Evolutionary conservation across 2,888 invertebrate genomes (phyloP), one percentile per base, ranked within the genome.

Genomic region (Halictus quadricinctus): DNA sequence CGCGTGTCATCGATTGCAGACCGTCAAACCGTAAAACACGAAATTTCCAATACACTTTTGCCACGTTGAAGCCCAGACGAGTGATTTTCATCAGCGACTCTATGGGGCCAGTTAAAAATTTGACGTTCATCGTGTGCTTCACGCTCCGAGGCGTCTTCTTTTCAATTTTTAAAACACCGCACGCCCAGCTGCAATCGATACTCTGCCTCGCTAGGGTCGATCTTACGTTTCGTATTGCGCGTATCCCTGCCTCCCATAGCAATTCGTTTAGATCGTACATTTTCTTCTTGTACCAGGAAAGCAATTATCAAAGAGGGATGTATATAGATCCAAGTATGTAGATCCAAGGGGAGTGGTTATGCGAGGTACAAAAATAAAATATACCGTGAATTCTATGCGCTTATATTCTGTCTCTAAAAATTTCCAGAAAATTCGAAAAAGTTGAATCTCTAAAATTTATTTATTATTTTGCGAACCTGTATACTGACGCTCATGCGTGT

Each of bases 51-150:
- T 64, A 64, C 60, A 46, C 29, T 25, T 41, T 13, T 43, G 18
- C 25, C 75, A n/a, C 58, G 58, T 5, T 18, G n/a, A 54, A 43
- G 15, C 25, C n/a, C 25, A 60, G 41, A 75, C 41, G 60, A 73
- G 29, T 36, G 64, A 66, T 36, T 66, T 66, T 36, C 29, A 66
- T 66, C 29, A 29, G 15, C 64, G 29, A 36, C 29, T 66, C 29
- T 36, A 29, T 29, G 64, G 64, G 18, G 36, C 18, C 36, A 66
- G 64, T 66, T 66, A 66, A 66, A 66, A 66, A 60, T 60, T 60
- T 25, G 60, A 60, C 60, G 60, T 60, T 60, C 60, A 60, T 25
- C 60, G 21, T 54, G 25, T 25, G 60, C 25, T n/a, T n/a, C 60
- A 25, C 60, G 60, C 25, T 60, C 25, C 60, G 13, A 25, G 25